These are phyloP conservation scores for Otis tarda DNA, from an alignment of 2,113 vertebrate species.

Conservation along the genomic window DNA sequence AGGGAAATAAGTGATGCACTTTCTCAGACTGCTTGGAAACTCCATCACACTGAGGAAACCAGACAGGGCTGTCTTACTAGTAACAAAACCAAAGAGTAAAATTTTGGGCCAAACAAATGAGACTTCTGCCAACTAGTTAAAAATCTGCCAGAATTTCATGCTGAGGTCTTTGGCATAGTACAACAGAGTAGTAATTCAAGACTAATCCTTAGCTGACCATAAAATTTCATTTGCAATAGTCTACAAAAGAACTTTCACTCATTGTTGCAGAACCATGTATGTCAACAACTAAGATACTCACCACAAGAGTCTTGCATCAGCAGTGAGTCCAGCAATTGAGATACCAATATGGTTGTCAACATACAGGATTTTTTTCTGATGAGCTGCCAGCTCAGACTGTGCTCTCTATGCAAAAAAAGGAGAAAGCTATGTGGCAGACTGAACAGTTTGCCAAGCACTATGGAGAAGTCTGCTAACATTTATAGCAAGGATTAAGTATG, in stretches of 20 bases:
- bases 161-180: conserved; percentile 10
- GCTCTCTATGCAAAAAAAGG: conserved; percentile 83
- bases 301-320: conserved; percentile 95
- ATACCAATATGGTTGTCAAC: conserved; percentile 98
- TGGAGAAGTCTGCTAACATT: conserved; percentile 25
- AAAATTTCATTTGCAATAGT: background rate
- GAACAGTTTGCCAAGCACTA: conserved; percentile 4
- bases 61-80: conserved; percentile 2
- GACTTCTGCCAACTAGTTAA: background rate
- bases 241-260: conserved; percentile 45
- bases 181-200: background rate
- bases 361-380: conserved; percentile 99
- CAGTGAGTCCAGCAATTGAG: conserved; percentile 96
- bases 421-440: conserved; percentile 18
- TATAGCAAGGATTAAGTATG: background rate
- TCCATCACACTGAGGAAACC: background rate
- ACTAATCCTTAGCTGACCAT: background rate
- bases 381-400: conserved; percentile 96
- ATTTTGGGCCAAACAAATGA: background rate
- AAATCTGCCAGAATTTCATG: background rate
- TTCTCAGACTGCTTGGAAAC: background rate
- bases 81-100: conserved; percentile 34
- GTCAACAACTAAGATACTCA: conserved; percentile 65
- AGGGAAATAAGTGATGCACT: background rate
- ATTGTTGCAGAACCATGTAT: background rate